A percentile compares a stretch with the other conserved stretches of the same genome.
Evolutionary conservation across 1,140 invertebrate species (phyloP).

Genomic region (Brachionus asplanchnoidis): DNA sequence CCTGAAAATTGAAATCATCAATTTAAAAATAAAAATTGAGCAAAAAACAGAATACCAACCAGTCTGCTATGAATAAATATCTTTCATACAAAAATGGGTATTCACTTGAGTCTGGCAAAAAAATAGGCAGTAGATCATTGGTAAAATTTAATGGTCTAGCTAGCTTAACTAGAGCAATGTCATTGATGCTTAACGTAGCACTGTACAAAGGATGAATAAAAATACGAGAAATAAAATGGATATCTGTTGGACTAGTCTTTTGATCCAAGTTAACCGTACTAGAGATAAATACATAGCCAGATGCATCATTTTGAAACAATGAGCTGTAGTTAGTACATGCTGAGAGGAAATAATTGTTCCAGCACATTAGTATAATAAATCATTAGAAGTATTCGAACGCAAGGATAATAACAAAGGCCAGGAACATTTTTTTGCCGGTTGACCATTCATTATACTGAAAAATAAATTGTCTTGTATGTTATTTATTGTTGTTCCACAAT

Average conservation of each 20-base stretch:
- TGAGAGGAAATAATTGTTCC: neutral
- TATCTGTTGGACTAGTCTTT: neutral
- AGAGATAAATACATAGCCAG: neutral
- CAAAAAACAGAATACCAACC: neutral
- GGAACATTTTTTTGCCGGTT: neutral
- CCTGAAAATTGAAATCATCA: neutral
- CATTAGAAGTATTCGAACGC: neutral
- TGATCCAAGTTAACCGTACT: neutral
- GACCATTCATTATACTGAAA: conserved; percentile 5
- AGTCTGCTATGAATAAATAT: neutral
- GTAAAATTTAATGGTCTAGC: neutral
- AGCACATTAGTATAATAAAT: neutral
- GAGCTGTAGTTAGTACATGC: neutral
- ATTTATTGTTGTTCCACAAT: too few species aligned
- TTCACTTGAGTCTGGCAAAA: neutral
- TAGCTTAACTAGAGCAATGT: neutral
- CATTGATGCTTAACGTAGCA: neutral
- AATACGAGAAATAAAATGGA: neutral
- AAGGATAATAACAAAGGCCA: neutral
- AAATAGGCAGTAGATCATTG: neutral
- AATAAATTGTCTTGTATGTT: neutral
- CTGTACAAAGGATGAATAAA: neutral
- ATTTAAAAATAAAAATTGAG: neutral
- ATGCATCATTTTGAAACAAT: neutral
- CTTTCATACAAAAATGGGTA: neutral